Conservation (phyloP, 1,140 invertebrate genomes). For the Rhyacophila brunnea region DNA sequence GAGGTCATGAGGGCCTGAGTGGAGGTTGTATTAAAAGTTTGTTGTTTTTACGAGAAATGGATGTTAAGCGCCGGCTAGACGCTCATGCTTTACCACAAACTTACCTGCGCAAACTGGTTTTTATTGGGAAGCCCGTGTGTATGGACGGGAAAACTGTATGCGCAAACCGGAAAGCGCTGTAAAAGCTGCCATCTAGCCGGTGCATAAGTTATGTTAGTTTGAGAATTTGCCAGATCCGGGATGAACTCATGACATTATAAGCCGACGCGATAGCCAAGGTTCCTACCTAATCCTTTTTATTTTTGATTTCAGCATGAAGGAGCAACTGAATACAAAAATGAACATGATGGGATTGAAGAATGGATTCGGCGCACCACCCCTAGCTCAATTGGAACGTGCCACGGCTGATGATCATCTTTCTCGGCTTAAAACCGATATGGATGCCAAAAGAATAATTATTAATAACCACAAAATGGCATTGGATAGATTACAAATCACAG, state of each 20-base stretch:
- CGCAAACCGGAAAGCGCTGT: not conserved
- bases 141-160: too few relatives aligned
- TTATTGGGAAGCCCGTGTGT: too few relatives aligned
- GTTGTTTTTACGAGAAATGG: too few relatives aligned
- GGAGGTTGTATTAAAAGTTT: too few relatives aligned
- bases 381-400: slow-evolving; percentile 61
- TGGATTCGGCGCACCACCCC: slow-evolving; percentile 41
- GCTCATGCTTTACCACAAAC: too few relatives aligned
- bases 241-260: not conserved
- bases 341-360: slow-evolving; percentile 41
- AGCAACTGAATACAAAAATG: slow-evolving; percentile 60
- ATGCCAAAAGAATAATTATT: slow-evolving; percentile 69
- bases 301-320: slow-evolving; percentile 56
- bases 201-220: too few relatives aligned
- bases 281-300: not conserved
- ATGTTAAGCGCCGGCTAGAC: too few relatives aligned
- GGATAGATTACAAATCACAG: slow-evolving; percentile 75
- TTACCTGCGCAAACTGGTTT: too few relatives aligned
- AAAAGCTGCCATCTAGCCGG: too few relatives aligned
- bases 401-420: slow-evolving; percentile 67
- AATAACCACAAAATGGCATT: slow-evolving; percentile 73
- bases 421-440: slow-evolving; percentile 66
- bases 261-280: not conserved
- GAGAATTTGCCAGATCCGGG: not conserved
- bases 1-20: not conserved